Percentiles rank a stretch among this genome's conserved stretches.
Conservation (phyloP, 2,113 vertebrate genomes). For the Paradoxurus hermaphroditus region DNA sequence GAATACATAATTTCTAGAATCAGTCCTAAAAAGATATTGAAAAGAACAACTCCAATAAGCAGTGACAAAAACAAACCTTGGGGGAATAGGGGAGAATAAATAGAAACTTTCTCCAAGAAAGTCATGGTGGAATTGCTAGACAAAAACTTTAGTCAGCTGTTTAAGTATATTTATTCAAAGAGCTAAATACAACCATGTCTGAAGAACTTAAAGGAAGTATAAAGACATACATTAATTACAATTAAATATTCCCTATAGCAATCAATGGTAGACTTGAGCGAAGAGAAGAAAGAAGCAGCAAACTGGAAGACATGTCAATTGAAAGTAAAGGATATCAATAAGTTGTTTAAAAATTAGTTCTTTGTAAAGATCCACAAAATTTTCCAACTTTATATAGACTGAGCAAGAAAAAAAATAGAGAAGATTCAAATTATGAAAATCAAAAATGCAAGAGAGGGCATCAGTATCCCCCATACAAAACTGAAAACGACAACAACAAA, state of each 20-base stretch:
- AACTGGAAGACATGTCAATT: background rate
- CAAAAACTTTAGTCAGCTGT: background rate
- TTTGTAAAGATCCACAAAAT: background rate
- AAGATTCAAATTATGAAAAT: background rate
- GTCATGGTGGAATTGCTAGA: background rate
- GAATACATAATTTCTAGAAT: background rate
- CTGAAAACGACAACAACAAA: background rate
- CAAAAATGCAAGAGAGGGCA: background rate
- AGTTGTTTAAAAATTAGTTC: background rate
- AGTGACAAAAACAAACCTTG: background rate
- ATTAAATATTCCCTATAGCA: background rate
- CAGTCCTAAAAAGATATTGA: background rate
- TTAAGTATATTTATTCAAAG: background rate
- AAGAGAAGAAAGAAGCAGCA: background rate
- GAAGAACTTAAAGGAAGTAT: background rate
- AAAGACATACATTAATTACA: background rate
- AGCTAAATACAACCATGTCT: background rate
- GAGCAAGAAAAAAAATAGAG: background rate
- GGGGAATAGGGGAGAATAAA: background rate
- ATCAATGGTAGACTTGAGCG: background rate
- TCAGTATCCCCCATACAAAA: background rate
- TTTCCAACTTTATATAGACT: background rate
- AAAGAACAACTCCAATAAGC: background rate
- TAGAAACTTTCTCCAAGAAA: background rate
- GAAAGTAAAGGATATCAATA: background rate